Conservation (phyloP, 1,140 invertebrate genomes). For the Drosophila watanabei region DNA sequence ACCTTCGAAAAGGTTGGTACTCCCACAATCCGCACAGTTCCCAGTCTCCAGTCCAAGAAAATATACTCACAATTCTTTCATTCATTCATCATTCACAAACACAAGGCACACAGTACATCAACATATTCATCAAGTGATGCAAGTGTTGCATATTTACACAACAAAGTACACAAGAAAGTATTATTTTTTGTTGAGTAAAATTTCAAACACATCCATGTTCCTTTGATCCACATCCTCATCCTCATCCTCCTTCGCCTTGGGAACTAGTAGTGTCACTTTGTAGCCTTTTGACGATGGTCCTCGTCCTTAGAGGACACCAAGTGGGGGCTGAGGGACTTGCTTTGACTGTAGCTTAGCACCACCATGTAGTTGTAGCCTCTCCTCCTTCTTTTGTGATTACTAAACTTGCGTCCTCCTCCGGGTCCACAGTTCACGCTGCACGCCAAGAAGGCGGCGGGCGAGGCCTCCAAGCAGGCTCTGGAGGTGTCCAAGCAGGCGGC, state of each 20-base stretch:
- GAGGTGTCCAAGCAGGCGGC: constrained; percentile 95
- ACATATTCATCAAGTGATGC: background rate
- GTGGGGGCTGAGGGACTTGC: background rate
- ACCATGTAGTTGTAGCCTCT: background rate
- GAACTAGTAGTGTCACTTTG: constrained; percentile 15
- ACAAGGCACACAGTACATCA: background rate
- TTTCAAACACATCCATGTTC: background rate
- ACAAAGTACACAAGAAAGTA: background rate
- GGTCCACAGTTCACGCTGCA: constrained; percentile 91
- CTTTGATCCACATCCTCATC: constrained; percentile 20
- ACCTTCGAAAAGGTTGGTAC: constrained; percentile 90
- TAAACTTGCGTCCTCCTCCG: background rate
- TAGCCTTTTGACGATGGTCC: background rate
- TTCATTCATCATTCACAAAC: background rate
- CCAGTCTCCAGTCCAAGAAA: background rate
- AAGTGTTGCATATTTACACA: background rate
- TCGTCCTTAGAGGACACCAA: background rate
- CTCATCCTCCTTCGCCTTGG: constrained; percentile 22
- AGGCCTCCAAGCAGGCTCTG: constrained; percentile 93
- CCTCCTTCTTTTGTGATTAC: too few species aligned
- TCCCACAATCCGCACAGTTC: constrained; percentile 20
- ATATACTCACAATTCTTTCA: background rate
- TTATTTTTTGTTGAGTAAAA: background rate
- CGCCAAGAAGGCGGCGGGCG: constrained; percentile 95
- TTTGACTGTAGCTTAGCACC: constrained; percentile 18